Conservation (phyloP, 2,888 invertebrate genomes). For the Amaurobius ferox region DNA sequence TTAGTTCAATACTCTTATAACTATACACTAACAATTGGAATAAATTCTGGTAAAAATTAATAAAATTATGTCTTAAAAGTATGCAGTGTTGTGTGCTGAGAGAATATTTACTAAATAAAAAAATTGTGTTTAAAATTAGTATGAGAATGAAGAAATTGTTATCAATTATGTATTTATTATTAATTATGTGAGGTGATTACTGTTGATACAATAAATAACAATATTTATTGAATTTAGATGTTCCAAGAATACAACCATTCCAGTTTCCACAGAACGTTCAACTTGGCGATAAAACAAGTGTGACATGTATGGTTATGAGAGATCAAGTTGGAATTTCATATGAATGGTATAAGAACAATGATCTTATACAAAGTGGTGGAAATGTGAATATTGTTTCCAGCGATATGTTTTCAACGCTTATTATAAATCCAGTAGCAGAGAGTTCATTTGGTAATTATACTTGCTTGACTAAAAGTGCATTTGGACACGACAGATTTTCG, state of each 20-base stretch:
- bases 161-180: no score
- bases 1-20: no score
- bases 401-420: constrained; percentile 31
- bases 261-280: constrained; percentile 54
- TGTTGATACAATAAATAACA: no score
- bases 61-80: no score
- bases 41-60: no score
- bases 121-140: no score
- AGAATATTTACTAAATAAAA: no score
- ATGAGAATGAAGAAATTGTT: no score
- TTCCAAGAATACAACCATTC: constrained; percentile 50
- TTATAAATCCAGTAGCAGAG: constrained; percentile 46
- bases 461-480: constrained; percentile 32
- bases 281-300: constrained; percentile 42
- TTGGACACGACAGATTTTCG: constrained; percentile 24
- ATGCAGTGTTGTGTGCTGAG: no score
- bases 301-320: constrained; percentile 23
- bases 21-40: no score
- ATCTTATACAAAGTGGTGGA: constrained; percentile 2
- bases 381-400: constrained; percentile 34
- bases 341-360: constrained; percentile 44
- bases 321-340: constrained; percentile 22
- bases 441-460: constrained; percentile 54
- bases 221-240: no score
- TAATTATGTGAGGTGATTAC: no score